Base-by-base conservation (phyloP, 2,113 vertebrate species). In the Girardinichthys multiradiatus region DNA sequence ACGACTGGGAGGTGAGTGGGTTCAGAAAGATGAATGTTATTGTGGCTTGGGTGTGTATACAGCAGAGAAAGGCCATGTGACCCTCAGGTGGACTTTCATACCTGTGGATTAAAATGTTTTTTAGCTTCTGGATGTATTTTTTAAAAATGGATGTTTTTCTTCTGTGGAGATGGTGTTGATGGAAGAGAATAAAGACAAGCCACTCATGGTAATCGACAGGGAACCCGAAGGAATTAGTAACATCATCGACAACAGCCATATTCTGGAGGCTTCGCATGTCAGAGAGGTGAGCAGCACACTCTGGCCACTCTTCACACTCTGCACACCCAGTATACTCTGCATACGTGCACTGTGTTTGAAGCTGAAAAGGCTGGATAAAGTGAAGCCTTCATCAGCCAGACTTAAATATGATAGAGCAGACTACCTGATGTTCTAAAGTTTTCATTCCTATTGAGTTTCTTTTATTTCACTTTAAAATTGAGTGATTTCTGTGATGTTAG, bases 1-100 rank as follows among this genome's bases (percentile, higher is more conserved):
- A 95, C 0, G 95, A 94, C 42, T 95, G 95, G 95, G 95, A 95
- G 92, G 95, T 94, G 63, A 91, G 85, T 57, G 2, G 24, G 57
- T 33, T 59, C n/a, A 48, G 37, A 13, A 39, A 39, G 13, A 8
- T 33, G 31, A 6, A 33, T 33, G 31, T 33, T 33, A 33, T 6
- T 33, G 31, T 3, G 31, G 31, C 31, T 33, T 33, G 31, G 31
- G 31, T 33, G 6, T 3, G 31, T 21, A 57, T 3, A 58, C 26
- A 26, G 27, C 57, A 14, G 15, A 17, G 58, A 60, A 28, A 54
- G 51, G n/a, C 64, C 26, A 13, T 26, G 60, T 30, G 19, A 57
- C 64, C n/a, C n/a, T 28, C 1, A 37, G 37, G 37, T 39, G 37
- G 37, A 39, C 24, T 54, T n/a, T 54, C 24, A 24, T 54, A 54